phyloP scores from a whole-genome alignment of 2,888 invertebrate genomes.

The Drosophila phalerata region DNA sequence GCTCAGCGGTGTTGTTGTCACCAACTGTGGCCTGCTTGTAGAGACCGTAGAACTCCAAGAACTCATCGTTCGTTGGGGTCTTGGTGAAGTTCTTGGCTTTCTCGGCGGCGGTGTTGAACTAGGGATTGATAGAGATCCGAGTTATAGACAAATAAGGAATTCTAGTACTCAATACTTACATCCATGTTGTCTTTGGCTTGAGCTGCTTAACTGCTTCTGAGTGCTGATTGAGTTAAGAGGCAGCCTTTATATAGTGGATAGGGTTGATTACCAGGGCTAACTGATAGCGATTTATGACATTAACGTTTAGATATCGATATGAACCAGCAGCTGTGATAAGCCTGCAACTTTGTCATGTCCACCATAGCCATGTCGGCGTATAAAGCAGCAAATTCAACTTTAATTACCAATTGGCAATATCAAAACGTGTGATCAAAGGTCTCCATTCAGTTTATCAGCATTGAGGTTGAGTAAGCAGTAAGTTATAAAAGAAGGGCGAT shows the following conservation, averaged over 20 bases:
- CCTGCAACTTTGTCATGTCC: slow-evolving; percentile 25
- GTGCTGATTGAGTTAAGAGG: slow-evolving; percentile 19
- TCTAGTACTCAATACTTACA: slow-evolving; percentile 49
- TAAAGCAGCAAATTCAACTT: slow-evolving; percentile 30
- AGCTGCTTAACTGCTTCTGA: slow-evolving; percentile 45
- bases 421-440: slow-evolving; percentile 41
- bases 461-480: slow-evolving; percentile 34
- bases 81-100: slow-evolving; percentile 91
- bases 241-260: slow-evolving; percentile 41
- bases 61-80: slow-evolving; percentile 92
- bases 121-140: slow-evolving; percentile 45
- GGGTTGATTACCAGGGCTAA: background rate
- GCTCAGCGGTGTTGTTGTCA: slow-evolving; percentile 92
- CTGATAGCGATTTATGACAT: slow-evolving; percentile 51
- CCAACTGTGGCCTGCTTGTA: slow-evolving; percentile 94
- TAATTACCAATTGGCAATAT: slow-evolving; percentile 35
- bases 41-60: slow-evolving; percentile 93
- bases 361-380: slow-evolving; percentile 24
- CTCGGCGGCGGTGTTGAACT: slow-evolving; percentile 91
- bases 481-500: background rate
- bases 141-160: background rate
- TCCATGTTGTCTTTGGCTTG: slow-evolving; percentile 59
- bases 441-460: slow-evolving; percentile 24
- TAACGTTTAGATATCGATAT: slow-evolving; percentile 44
- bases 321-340: slow-evolving; percentile 40